These are phyloP conservation scores for Oenanthe oenanthe DNA, from an alignment of 2,113 vertebrate genomes.

Conservation along the genomic window DNA sequence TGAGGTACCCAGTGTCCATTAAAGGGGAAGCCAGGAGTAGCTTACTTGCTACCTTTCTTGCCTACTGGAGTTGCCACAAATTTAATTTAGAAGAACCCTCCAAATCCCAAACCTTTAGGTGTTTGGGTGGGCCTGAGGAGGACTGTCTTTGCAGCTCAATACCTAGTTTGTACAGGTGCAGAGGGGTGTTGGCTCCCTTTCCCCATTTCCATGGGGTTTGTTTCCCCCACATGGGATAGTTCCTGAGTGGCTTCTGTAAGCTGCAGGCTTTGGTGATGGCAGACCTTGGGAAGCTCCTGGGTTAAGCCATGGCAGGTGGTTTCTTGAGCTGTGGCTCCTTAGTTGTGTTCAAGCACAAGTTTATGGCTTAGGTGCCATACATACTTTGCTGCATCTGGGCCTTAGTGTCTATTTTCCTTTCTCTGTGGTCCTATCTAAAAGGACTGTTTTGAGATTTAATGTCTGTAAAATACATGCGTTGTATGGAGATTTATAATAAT, in stretches of 20 bases:
- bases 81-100: neutral
- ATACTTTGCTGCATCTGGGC: neutral
- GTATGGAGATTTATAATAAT: neutral
- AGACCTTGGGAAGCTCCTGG: neutral
- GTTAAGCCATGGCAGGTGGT: neutral
- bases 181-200: neutral
- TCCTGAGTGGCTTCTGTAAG: neutral
- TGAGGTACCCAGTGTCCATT: neutral
- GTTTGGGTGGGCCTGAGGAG: neutral
- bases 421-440: neutral
- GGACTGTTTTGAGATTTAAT: neutral
- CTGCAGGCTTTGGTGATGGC: neutral
- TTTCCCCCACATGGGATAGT: fast-evolving
- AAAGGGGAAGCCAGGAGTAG: neutral
- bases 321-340: neutral
- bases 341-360: neutral
- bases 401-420: neutral
- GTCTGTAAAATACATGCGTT: neutral
- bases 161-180: neutral
- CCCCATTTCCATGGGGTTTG: fast-evolving
- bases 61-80: neutral
- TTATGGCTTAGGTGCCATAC: neutral
- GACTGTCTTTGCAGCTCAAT: neutral
- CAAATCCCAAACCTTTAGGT: neutral
- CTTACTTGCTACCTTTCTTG: neutral